Evolutionary conservation across 2,888 invertebrate genomes (phyloP).

Genomic region (Cordylochernes scorpioides): DNA sequence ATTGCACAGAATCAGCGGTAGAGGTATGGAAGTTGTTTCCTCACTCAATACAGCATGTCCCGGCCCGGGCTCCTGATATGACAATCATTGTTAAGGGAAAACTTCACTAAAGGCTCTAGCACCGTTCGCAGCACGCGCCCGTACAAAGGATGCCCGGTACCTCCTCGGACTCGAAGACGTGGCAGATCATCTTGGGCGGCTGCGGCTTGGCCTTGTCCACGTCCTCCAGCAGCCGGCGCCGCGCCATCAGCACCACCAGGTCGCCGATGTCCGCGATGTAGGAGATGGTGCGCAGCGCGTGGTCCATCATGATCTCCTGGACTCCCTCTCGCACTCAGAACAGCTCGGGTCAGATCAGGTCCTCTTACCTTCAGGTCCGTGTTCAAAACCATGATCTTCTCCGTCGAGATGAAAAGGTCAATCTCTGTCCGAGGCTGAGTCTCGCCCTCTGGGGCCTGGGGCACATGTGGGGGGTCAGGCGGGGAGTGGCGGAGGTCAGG

Average conservation of each 20-base stretch:
- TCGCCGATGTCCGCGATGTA: constrained; percentile 99
- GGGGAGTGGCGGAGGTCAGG: too few relatives aligned
- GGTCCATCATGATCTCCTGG: constrained; percentile 98
- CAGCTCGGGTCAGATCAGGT: too few relatives aligned
- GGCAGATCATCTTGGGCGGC: constrained; percentile 94
- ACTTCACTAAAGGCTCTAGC: too few relatives aligned
- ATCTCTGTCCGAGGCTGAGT: constrained; percentile 97
- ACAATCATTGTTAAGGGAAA: too few relatives aligned
- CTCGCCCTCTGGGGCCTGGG: constrained; percentile 90
- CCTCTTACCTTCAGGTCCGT: constrained; percentile 77
- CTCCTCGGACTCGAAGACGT: constrained; percentile 98
- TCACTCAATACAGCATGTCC: too few relatives aligned
- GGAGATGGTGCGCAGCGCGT: constrained; percentile 86
- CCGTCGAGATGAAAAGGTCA: constrained; percentile 95
- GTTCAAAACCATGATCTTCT: constrained; percentile 99
- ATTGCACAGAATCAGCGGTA: too few relatives aligned
- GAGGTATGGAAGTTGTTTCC: too few relatives aligned
- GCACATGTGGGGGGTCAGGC: too few relatives aligned
- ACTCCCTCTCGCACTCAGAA: too few relatives aligned
- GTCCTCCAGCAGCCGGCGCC: constrained; percentile 33
- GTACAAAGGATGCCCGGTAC: too few relatives aligned
- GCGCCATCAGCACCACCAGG: constrained; percentile 88
- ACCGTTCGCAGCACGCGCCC: too few relatives aligned
- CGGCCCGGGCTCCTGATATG: too few relatives aligned
- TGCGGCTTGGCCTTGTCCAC: constrained; percentile 21